Conservation (phyloP, 1,140 invertebrate species). For the Cephus cinctus region DNA sequence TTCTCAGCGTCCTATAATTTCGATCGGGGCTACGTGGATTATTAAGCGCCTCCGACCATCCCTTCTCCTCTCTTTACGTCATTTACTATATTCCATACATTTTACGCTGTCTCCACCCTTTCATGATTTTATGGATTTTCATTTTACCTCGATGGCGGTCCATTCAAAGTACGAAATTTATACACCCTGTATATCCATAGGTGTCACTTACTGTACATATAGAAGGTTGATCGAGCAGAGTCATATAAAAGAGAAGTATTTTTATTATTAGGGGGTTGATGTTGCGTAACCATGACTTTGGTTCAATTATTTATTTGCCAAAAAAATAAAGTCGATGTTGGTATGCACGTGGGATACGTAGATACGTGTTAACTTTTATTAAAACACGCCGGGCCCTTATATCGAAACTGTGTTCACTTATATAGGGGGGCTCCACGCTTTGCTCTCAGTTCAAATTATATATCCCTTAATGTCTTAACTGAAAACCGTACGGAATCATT, state of each 20-base stretch:
- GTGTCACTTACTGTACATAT: too few relatives aligned
- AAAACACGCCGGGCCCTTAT: constrained; percentile 28
- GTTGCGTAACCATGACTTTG: too few relatives aligned
- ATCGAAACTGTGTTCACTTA: constrained; percentile 44
- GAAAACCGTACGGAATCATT: constrained; percentile 52
- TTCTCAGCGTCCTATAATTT: constrained; percentile 54
- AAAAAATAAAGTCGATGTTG: too few relatives aligned
- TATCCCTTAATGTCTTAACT: constrained; percentile 55
- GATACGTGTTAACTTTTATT: constrained; percentile 52
- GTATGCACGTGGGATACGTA: too few relatives aligned
- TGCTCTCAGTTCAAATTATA: constrained; percentile 51
- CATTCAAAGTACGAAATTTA: not conserved
- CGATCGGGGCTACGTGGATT: constrained; percentile 39
- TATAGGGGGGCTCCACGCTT: too few relatives aligned
- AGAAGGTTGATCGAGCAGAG: too few relatives aligned
- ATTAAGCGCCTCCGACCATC: constrained; percentile 16
- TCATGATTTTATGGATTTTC: too few relatives aligned
- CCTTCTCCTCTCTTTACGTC: not conserved
- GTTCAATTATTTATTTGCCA: too few relatives aligned
- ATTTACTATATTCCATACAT: not conserved
- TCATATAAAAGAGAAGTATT: too few relatives aligned
- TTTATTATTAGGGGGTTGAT: too few relatives aligned
- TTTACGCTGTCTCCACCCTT: not conserved
- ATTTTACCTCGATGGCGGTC: too few relatives aligned
- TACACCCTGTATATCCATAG: too few relatives aligned